phyloP scores from a whole-genome alignment of 2,797 vertebrate species.

The Austrolebias charrua region DNA sequence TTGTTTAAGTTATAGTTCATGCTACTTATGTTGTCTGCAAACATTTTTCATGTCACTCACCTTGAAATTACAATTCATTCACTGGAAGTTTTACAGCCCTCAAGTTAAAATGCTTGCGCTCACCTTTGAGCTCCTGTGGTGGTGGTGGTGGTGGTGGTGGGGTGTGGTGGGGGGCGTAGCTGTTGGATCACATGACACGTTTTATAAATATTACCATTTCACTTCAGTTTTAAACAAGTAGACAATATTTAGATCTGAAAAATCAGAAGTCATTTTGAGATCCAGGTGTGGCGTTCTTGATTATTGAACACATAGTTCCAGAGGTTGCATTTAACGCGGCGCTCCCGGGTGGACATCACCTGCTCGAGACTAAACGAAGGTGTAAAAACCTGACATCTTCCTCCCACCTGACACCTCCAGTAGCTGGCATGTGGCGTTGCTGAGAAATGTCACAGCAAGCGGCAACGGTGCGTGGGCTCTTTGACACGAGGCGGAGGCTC shows the following conservation, averaged over 20 bases:
- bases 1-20: too few relatives aligned
- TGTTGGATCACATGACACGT: background rate
- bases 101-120: background rate
- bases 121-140: background rate
- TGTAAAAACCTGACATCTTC: constrained; percentile 60
- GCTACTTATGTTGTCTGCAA: too few relatives aligned
- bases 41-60: too few relatives aligned
- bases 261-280: background rate
- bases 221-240: background rate
- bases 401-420: constrained; percentile 24
- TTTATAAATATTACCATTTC: background rate
- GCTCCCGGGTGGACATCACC: constrained; percentile 3
- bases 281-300: background rate
- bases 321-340: background rate
- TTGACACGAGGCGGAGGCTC: constrained; percentile 42
- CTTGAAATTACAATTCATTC: too few relatives aligned
- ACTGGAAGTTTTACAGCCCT: too few relatives aligned
- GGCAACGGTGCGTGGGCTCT: constrained; percentile 14
- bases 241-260: background rate
- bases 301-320: background rate
- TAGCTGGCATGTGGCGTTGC: constrained; percentile 45
- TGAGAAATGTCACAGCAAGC: constrained; percentile 50
- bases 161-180: too few relatives aligned
- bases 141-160: background rate
- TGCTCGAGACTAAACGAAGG: constrained; percentile 42